Evolutionary conservation across 2,888 invertebrate species (phyloP).

Genomic region (Alviniconcha strummeri): DNA sequence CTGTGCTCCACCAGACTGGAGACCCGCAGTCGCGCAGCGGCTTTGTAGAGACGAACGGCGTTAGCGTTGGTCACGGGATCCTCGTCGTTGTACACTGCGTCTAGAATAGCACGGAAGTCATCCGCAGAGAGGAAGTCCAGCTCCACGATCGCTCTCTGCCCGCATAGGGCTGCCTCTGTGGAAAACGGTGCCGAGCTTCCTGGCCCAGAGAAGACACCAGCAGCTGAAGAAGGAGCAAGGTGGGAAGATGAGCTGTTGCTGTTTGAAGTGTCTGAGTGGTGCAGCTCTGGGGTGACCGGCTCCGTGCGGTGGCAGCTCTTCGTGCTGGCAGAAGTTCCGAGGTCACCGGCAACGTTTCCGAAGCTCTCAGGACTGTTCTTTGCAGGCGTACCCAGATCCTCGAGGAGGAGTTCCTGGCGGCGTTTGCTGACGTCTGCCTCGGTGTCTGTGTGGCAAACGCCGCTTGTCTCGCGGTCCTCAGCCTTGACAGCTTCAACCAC

Average conservation of each 20-base stretch:
- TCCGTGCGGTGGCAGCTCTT: neutral
- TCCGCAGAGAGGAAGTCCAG: neutral
- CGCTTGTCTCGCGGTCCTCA: neutral
- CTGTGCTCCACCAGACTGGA: constrained; percentile 6
- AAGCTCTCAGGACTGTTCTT: neutral
- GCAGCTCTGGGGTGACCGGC: neutral
- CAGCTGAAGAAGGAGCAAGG: no score
- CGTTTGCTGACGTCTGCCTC: neutral
- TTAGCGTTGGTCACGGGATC: constrained; percentile 2
- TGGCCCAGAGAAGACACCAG: no score
- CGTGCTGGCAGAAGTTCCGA: no score
- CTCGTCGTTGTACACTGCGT: constrained; percentile 13
- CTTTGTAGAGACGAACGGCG: constrained; percentile 7
- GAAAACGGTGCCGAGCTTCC: neutral
- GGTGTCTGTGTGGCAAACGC: neutral
- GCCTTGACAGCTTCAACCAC: neutral
- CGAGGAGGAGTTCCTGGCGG: neutral
- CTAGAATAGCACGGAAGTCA: constrained; percentile 5
- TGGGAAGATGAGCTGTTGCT: neutral
- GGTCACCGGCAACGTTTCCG: neutral
- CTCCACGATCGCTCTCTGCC: neutral
- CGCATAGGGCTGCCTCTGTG: neutral
- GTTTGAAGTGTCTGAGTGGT: neutral
- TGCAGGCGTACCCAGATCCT: neutral
- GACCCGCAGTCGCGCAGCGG: constrained; percentile 1